Base-by-base conservation (phyloP, 2,113 vertebrate genomes). In the Zosterops pallidus region DNA sequence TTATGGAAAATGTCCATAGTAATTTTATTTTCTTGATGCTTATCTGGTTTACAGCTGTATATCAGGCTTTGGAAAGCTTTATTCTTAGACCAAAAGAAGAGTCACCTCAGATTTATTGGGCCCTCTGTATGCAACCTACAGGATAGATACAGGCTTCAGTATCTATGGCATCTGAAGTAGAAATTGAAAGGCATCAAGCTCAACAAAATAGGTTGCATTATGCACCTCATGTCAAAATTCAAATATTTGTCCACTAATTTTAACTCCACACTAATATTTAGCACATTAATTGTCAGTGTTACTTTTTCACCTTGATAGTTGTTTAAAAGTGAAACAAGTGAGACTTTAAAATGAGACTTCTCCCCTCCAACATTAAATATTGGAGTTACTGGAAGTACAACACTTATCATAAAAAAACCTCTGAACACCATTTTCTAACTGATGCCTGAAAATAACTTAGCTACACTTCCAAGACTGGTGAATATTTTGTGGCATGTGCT, bases 121-220 rank as follows among this genome's bases (percentile, higher is more conserved):
- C 15, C 10, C 20, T 72, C 81, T 91, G 17, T 63, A 60, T 21
- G 12, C 24, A 71, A 71, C 16, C 71, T 87, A 60, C 41, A 91
- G 44, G 26, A 72, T 49, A 53, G 22, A 31, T 53, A 46, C 7
- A 60, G 4, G 9, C 5, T 89, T 31, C 15, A 17, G 19, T 77
- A 89, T 44, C 56, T 41, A 1, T 42, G 37, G 47, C 46, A 35
- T 37, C 75, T 89, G 56, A 95, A 90, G 16, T 55, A 24, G n/a
- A 80, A 72, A 33, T 62, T 96, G 75, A 94, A 95, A 95, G 47
- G 31, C 52, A 86, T 89, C 60, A 93, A 9, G 23, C 42, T 57
- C 52, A 86, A 76, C 14, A 75, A 81, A 95, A 86, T 50, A n/a
- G 86, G 67, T 72, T 35, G 6, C 9, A 57, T 81, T 85, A 65